Percentiles rank a stretch among this genome's conserved stretches.
Evolutionary conservation across 2,888 invertebrate genomes (phyloP).

Genomic region (Erannis defoliaria): DNA sequence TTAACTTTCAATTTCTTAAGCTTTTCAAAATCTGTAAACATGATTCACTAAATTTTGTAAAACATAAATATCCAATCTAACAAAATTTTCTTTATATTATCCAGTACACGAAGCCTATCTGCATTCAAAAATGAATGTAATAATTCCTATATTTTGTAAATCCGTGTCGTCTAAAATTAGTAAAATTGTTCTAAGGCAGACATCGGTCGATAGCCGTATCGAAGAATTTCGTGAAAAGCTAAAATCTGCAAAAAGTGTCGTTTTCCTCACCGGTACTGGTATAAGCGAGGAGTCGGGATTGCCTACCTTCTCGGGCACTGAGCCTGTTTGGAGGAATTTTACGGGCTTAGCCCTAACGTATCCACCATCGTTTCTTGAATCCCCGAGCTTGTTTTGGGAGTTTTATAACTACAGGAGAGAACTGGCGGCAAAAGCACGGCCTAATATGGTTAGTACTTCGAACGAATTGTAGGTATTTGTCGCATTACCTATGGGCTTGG

Average conservation of each 20-base stretch:
- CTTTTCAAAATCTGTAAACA: not conserved
- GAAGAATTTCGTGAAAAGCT: slow-evolving; percentile 8
- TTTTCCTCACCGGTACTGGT: slow-evolving; percentile 88
- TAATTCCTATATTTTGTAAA: not conserved
- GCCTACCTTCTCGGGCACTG: slow-evolving; percentile 92
- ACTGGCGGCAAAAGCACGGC: slow-evolving; percentile 88
- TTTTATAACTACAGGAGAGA: slow-evolving; percentile 93
- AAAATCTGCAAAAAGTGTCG: slow-evolving; percentile 1
- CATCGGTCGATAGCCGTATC: slow-evolving; percentile 12
- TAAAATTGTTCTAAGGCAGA: not conserved
- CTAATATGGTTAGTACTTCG: slow-evolving; percentile 85
- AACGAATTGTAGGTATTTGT: not conserved
- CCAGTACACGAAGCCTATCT: not conserved
- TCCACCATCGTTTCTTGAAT: slow-evolving; percentile 88
- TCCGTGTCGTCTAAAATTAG: not conserved
- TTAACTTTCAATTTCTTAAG: not conserved
- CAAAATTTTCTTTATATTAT: not conserved
- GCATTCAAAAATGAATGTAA: slow-evolving; percentile 1
- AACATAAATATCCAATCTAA: not conserved
- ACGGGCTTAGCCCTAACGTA: slow-evolving; percentile 84
- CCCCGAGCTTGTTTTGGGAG: slow-evolving; percentile 93
- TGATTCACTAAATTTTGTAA: not conserved
- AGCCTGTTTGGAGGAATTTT: slow-evolving; percentile 85
- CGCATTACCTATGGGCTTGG: too few species aligned
- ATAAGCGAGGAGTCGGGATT: slow-evolving; percentile 93